A percentile compares a stretch with the other conserved stretches of the same genome.
These are phyloP conservation scores for Metopia argyrocephala DNA, from an alignment of 2,888 invertebrate species.

Conservation along the genomic window DNA sequence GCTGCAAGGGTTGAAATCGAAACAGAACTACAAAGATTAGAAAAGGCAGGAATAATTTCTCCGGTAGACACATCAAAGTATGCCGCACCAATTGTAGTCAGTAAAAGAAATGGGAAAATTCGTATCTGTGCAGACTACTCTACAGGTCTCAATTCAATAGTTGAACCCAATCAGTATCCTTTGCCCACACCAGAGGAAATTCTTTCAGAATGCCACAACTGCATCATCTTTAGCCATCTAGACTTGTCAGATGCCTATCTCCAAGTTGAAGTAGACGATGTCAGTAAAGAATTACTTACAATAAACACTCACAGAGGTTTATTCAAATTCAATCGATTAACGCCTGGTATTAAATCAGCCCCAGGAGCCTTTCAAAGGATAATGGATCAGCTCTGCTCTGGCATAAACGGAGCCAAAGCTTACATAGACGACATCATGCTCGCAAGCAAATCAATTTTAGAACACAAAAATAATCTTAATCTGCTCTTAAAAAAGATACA, in stretches of 20 bases:
- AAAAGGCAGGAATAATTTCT: slow-evolving; percentile 58
- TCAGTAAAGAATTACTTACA: slow-evolving; percentile 59
- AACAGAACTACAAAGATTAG: too few relatives aligned
- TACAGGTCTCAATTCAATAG: slow-evolving; percentile 59
- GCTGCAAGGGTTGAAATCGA: too few relatives aligned
- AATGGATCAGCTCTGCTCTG: slow-evolving; percentile 57
- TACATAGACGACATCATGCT: slow-evolving; percentile 63
- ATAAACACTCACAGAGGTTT: slow-evolving; percentile 61
- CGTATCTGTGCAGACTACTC: slow-evolving; percentile 65
- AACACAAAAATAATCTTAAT: slow-evolving; percentile 15
- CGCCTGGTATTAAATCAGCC: slow-evolving; percentile 63
- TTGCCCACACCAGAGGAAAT: too few relatives aligned
- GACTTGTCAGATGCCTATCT: slow-evolving; percentile 65
- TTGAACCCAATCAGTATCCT: slow-evolving; percentile 65
- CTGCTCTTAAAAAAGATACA: slow-evolving; percentile 41
- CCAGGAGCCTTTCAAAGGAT: slow-evolving; percentile 63
- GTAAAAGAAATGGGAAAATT: slow-evolving; percentile 49
- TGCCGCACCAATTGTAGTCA: slow-evolving; percentile 64
- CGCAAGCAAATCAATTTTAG: slow-evolving; percentile 12
- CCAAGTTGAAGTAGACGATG: slow-evolving; percentile 62
- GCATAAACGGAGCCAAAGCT: slow-evolving; percentile 33
- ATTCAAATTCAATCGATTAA: slow-evolving; percentile 53
- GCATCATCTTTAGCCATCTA: slow-evolving; percentile 48
- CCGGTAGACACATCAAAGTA: slow-evolving; percentile 63
- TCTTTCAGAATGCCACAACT: slow-evolving; percentile 15